Evolutionary conservation across 2,888 invertebrate genomes (phyloP).

Genomic region (Elysia crispata): DNA sequence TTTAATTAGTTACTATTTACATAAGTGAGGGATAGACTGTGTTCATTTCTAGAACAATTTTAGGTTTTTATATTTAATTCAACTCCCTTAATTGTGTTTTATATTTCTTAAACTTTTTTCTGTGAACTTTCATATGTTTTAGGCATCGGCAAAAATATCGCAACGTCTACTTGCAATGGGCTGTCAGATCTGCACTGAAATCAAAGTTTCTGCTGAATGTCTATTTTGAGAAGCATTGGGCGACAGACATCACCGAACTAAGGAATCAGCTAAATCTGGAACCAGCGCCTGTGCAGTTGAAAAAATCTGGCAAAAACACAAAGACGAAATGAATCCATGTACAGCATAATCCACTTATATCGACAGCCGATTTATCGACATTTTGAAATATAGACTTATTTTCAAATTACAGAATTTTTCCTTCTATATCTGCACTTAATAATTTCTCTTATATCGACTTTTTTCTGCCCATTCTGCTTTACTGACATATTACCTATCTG

Average conservation of each 20-base stretch:
- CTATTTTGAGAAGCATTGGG: constrained; percentile 96
- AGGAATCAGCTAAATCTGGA: constrained; percentile 88
- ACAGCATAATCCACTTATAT: too few species aligned
- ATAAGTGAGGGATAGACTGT: too few species aligned
- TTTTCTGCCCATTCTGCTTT: too few species aligned
- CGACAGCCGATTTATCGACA: not conserved
- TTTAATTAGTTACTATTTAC: too few species aligned
- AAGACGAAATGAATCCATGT: constrained; percentile 37
- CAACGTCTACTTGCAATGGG: constrained; percentile 79
- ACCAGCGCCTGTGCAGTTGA: constrained; percentile 58
- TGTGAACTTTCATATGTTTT: constrained; percentile 45
- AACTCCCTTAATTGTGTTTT: not conserved
- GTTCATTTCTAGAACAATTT: not conserved
- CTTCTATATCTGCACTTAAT: too few species aligned
- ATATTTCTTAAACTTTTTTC: too few species aligned
- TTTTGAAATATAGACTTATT: too few species aligned
- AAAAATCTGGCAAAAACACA: constrained; percentile 46
- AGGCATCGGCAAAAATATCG: constrained; percentile 82
- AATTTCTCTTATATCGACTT: too few species aligned
- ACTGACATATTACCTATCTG: too few species aligned
- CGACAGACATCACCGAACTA: constrained; percentile 88
- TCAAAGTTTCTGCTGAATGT: constrained; percentile 90
- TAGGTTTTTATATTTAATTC: not conserved
- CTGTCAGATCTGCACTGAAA: constrained; percentile 69
- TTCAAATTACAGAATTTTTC: too few species aligned